phyloP scores from a whole-genome alignment of 2,888 invertebrate species.

The Xanthia icteritia region DNA sequence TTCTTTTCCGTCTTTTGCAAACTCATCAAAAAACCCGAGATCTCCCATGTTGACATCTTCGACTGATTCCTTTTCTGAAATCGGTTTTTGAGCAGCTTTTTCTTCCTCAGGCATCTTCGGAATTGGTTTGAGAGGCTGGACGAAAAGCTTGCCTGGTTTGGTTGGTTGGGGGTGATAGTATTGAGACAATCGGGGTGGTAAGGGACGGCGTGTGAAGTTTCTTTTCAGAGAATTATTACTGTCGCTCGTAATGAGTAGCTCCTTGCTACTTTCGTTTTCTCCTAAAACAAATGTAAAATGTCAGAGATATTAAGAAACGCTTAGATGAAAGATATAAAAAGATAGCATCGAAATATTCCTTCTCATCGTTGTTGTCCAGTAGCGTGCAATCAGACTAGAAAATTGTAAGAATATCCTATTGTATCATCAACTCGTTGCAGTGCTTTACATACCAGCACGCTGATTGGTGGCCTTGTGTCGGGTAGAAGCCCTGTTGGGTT shows the following conservation, averaged over 20 bases:
- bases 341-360: not conserved
- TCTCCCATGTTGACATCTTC: constrained; percentile 78
- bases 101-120: constrained; percentile 42
- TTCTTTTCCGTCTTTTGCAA: constrained; percentile 54
- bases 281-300: constrained; percentile 71
- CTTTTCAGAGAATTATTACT: constrained; percentile 80
- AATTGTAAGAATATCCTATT: not conserved
- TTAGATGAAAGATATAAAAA: not conserved
- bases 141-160: constrained; percentile 18
- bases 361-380: not conserved
- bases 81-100: constrained; percentile 49
- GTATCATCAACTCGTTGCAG: not conserved
- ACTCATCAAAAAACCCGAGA: constrained; percentile 77
- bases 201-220: constrained; percentile 83
- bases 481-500: constrained; percentile 73
- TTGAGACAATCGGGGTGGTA: constrained; percentile 80
- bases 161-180: constrained; percentile 69
- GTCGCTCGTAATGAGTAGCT: constrained; percentile 91
- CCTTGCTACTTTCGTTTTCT: constrained; percentile 91
- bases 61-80: constrained; percentile 63
- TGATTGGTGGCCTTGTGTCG: constrained; percentile 49
- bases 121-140: constrained; percentile 27
- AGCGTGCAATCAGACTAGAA: not conserved
- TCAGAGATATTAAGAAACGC: not conserved
- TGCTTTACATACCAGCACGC: constrained; percentile 41